Evolutionary conservation across 2,797 vertebrate genomes (phyloP).

Genomic region (Chrosomus eos): DNA sequence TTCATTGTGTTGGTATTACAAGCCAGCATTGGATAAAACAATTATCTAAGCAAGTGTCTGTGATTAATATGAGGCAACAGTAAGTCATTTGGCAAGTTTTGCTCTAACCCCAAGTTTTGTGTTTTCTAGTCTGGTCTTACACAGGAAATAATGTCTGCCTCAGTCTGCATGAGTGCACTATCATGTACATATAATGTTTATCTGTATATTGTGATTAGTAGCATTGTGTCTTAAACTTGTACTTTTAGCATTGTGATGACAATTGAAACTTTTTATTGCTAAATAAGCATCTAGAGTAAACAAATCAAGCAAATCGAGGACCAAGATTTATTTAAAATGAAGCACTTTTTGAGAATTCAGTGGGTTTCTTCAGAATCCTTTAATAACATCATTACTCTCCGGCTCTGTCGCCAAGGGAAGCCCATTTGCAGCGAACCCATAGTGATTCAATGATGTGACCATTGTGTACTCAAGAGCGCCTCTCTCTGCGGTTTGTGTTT

Average conservation of each 20-base stretch:
- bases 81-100: background rate
- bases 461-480: conserved; percentile 77
- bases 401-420: conserved; percentile 70
- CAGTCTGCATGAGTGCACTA: background rate
- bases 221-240: conserved; percentile 5
- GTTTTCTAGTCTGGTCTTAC: background rate
- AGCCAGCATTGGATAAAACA: background rate
- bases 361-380: conserved; percentile 26
- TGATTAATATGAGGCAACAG: background rate
- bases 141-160: background rate
- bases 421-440: conserved; percentile 66
- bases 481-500: conserved; percentile 78
- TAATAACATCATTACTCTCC: conserved; percentile 66
- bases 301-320: conserved; percentile 29
- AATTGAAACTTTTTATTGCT: background rate
- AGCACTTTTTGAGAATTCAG: conserved; percentile 27
- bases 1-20: background rate
- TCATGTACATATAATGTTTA: background rate
- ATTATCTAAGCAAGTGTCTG: too few relatives aligned
- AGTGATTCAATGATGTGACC: conserved; percentile 53
- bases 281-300: conserved; percentile 8
- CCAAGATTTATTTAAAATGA: background rate
- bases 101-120: background rate
- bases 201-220: background rate
- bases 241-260: background rate